Evolutionary conservation across 2,797 vertebrate species (phyloP), one percentile per base, ranked within the genome.

Genomic region (Apogon hyalosoma): DNA sequence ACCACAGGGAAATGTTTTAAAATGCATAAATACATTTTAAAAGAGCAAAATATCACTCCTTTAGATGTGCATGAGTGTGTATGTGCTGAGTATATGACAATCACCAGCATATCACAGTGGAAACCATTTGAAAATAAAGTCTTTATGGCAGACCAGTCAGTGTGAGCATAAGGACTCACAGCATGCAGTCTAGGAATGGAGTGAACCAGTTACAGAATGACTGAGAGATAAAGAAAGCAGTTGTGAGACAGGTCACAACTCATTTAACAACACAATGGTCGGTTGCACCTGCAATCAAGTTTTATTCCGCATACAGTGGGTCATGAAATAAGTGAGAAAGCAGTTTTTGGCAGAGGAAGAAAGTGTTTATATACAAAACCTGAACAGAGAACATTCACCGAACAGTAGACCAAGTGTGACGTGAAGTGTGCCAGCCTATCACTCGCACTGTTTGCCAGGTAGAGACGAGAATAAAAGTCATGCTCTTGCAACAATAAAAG

Each of bases 111-210:
- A 61, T 64, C 57, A 62, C 63, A 40, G 55, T 40, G 48, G 57
- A 71, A 70, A 82, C 51, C 24, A 64, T 75, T 73, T 79, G 49
- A 67, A 81, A 79, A 80, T 73, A 2, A 73, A 73, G 64, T 66
- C 66, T 63, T 65, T 31, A 75, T 16, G 14, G 67, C 55, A 57
- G 49, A 68, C 50, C 42, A 52, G 51, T 51, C 62, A 63, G 75
- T 59, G 68, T 67, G 72, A 74, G 69, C 64, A 69, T 75, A 63
- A 51, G 51, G 75, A 69, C 46, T 60, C 71, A 54, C 69, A 75
- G 56, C 66, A 53, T 66, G 69, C 16, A 40, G 52, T 46, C 71
- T 46, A 13, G 66, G 45, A 42, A 28, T 59, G 39, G 48, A 76
- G 61, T 11, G 18, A 58, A 39, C 8, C 5, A 8, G 36, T 7